These are phyloP conservation scores for Phenganax marumi DNA, from an alignment of 92 coral and sea anemone genomes.

Conservation along the genomic window DNA sequence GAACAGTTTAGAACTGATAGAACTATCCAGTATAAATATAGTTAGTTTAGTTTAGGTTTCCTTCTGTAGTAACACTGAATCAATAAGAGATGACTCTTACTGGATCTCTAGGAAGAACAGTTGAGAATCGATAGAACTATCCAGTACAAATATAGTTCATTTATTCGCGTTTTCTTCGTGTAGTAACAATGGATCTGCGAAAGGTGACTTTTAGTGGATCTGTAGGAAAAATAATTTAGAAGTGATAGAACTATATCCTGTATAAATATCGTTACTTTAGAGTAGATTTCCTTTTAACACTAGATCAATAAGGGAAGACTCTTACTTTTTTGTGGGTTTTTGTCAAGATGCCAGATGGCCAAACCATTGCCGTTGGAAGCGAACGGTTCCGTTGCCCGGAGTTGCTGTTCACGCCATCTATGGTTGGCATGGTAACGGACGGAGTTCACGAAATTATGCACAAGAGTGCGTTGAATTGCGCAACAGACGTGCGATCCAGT, in stretches of 20 bases:
- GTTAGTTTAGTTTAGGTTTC: too few species aligned
- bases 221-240: neutral
- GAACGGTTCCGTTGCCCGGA: slow-evolving; percentile 98
- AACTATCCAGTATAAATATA: too few species aligned
- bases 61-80: too few species aligned
- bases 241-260: too few species aligned
- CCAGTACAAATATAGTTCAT: too few species aligned
- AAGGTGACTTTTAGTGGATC: neutral
- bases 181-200: too few species aligned
- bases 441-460: slow-evolving; percentile 87
- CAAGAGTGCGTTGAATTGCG: slow-evolving; percentile 80
- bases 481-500: slow-evolving; percentile 75
- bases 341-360: slow-evolving; percentile 93
- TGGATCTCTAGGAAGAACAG: too few species aligned
- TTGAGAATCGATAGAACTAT: too few species aligned
- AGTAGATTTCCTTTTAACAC: neutral
- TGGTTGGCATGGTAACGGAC: slow-evolving; percentile 80
- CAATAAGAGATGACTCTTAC: too few species aligned
- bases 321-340: neutral
- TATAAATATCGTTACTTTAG: too few species aligned
- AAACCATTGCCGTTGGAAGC: slow-evolving; percentile 73
- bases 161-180: too few species aligned
- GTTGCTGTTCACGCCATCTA: slow-evolving; percentile 78
- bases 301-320: neutral
- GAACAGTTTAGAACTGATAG: too few species aligned